Evolutionary conservation across 2,888 invertebrate genomes (phyloP).

Genomic region (Merodon equestris): DNA sequence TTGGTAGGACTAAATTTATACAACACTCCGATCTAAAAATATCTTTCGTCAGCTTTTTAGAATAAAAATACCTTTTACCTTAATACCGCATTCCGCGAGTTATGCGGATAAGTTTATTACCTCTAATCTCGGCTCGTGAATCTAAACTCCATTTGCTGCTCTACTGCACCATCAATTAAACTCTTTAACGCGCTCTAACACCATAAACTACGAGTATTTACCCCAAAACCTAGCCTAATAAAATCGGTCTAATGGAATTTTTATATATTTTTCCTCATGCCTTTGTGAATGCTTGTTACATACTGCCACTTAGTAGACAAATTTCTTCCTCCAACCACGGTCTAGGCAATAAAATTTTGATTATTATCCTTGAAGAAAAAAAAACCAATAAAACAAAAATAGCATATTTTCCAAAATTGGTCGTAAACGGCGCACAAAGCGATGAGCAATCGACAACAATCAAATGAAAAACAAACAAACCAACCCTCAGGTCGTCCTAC

Average conservation of each 20-base stretch:
- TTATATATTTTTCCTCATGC: slow-evolving; percentile 16
- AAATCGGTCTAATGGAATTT: not conserved
- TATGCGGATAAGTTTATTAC: too few species aligned
- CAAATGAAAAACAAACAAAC: slow-evolving; percentile 58
- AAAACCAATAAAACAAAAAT: slow-evolving; percentile 41
- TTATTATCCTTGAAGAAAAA: slow-evolving; percentile 49
- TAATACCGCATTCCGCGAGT: too few species aligned
- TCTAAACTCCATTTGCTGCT: not conserved
- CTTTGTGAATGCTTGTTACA: slow-evolving; percentile 54
- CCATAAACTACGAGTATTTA: not conserved
- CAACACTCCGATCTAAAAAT: too few species aligned
- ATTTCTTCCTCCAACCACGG: slow-evolving; percentile 41
- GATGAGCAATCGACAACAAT: slow-evolving; percentile 46
- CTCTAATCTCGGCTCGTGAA: too few species aligned
- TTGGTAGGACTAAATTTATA: too few species aligned
- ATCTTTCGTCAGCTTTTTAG: too few species aligned
- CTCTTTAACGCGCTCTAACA: too few species aligned
- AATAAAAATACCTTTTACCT: too few species aligned
- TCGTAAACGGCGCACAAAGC: slow-evolving; percentile 49
- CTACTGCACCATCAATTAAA: slow-evolving; percentile 3
- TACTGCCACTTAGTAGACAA: slow-evolving; percentile 34
- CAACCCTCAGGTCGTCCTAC: slow-evolving; percentile 57
- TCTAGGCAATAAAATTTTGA: slow-evolving; percentile 56
- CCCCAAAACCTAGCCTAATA: not conserved
- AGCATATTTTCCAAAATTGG: slow-evolving; percentile 55